Conservation (phyloP, 2,797 vertebrate genomes). For the Sus cebifrons region DNA sequence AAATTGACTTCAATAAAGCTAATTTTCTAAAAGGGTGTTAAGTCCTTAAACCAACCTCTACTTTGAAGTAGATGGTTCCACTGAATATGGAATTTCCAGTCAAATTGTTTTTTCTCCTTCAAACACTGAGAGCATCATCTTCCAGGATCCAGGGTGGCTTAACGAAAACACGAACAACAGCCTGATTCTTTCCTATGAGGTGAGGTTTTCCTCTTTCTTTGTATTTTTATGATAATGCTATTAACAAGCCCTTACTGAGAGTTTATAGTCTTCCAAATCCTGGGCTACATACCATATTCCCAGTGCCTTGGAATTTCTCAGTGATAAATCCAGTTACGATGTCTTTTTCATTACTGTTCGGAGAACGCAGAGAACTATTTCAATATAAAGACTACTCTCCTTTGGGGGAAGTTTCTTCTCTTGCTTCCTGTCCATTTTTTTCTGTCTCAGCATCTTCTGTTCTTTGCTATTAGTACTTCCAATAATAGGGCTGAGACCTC, state of each 20-base stretch:
- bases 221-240: conserved; percentile 55
- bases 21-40: neutral
- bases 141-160: neutral
- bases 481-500: neutral
- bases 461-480: neutral
- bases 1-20: neutral
- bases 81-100: neutral
- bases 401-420: neutral
- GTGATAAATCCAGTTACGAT: neutral
- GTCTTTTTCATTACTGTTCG: conserved; percentile 22
- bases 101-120: neutral
- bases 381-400: neutral
- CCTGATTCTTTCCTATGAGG: neutral
- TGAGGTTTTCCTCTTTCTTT: neutral
- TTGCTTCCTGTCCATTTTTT: neutral
- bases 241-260: neutral
- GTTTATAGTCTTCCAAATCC: neutral
- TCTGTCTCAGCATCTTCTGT: neutral
- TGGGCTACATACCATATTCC: neutral
- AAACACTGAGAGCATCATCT: neutral
- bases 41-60: neutral
- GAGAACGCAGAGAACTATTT: neutral
- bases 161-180: neutral
- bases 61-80: neutral
- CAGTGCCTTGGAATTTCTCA: neutral